These are phyloP conservation scores for Coptotermes formosanus DNA, from an alignment of 1,140 invertebrate genomes.

Conservation along the genomic window DNA sequence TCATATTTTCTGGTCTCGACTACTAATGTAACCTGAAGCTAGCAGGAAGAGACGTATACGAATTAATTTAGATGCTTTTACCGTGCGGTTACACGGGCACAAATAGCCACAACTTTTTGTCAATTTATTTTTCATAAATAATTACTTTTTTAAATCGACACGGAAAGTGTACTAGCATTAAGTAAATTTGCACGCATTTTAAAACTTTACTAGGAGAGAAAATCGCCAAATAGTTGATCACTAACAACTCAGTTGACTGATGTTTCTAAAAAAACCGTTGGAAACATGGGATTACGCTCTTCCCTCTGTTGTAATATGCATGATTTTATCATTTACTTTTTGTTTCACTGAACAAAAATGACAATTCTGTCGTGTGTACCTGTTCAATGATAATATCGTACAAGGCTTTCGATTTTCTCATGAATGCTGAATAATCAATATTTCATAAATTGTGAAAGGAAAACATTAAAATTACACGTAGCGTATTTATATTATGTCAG, in stretches of 20 bases:
- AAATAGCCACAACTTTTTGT: not conserved
- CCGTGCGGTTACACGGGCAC: not conserved
- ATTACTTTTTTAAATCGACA: conserved; percentile 19
- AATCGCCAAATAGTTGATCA: conserved; percentile 1
- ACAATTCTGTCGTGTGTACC: not conserved
- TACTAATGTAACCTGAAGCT: not conserved
- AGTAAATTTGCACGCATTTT: conserved; percentile 7
- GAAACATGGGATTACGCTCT: not conserved
- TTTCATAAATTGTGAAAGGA: not conserved
- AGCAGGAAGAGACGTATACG: not conserved
- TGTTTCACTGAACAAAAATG: not conserved
- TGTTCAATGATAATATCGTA: not conserved
- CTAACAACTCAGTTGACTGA: conserved; percentile 10
- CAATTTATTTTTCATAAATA: conserved; percentile 6
- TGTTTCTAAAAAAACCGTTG: not conserved
- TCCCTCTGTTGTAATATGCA: not conserved
- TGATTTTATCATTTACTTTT: conserved; percentile 6
- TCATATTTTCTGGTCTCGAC: not conserved
- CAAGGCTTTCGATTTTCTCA: not conserved
- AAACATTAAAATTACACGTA: not conserved
- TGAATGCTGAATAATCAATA: not conserved
- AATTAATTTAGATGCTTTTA: conserved; percentile 3
- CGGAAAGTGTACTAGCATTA: not conserved
- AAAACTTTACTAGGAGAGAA: not conserved
- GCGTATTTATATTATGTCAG: too few relatives aligned